Conservation (phyloP, 2,797 vertebrate species). For the Phaenicophaeus curvirostris region DNA sequence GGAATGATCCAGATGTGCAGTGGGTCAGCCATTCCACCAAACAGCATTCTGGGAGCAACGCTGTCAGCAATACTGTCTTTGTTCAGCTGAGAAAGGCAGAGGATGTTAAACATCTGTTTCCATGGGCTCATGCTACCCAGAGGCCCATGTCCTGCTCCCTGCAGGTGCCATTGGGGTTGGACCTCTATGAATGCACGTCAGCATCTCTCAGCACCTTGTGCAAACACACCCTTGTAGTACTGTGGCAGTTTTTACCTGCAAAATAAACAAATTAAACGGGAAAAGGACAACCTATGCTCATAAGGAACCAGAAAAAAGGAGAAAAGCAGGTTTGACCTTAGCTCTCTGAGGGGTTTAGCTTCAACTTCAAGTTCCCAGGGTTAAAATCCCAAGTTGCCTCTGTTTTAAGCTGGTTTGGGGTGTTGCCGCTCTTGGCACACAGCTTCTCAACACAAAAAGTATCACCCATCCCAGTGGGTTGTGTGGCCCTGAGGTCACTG, state of each 20-base stretch:
- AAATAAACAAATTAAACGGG: neutral
- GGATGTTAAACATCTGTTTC: neutral
- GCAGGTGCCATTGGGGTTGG: neutral
- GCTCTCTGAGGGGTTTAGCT: neutral
- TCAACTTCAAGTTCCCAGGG: no score
- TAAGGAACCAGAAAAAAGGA: no score
- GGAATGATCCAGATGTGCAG: neutral
- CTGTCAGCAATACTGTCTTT: neutral
- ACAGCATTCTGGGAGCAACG: accelerated
- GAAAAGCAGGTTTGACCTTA: no score
- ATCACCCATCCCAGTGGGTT: accelerated
- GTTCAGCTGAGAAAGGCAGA: neutral
- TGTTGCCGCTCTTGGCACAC: neutral
- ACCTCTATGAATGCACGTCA: accelerated
- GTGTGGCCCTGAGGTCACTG: neutral
- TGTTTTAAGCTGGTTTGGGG: neutral
- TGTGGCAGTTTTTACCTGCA: neutral
- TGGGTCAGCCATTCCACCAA: neutral
- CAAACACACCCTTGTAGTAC: neutral
- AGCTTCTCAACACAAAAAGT: neutral
- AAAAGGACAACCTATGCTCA: no score
- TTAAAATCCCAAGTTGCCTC: neutral
- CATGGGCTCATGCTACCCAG: neutral
- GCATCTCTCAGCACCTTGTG: neutral
- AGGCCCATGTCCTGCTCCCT: neutral